Conservation (phyloP, 2,113 vertebrate genomes). For the Camelus dromedarius region DNA sequence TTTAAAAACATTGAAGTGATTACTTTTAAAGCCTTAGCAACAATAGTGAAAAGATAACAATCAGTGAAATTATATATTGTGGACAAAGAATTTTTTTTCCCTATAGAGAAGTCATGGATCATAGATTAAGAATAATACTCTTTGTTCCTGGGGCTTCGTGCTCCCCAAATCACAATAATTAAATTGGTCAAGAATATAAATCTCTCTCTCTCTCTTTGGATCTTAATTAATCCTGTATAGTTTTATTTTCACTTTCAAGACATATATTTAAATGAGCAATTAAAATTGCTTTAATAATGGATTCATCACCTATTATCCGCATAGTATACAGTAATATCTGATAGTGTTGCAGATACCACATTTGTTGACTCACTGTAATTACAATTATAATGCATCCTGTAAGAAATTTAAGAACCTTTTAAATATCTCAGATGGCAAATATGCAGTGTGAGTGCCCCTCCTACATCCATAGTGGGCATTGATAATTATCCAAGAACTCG, state of each 20-base stretch:
- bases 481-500: neutral
- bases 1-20: constrained; percentile 6
- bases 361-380: constrained; percentile 3
- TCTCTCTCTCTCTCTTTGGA: neutral
- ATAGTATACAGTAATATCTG: neutral
- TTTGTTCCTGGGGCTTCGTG: constrained; percentile 72
- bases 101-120: constrained; percentile 64
- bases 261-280: constrained; percentile 10
- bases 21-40: constrained; percentile 54
- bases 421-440: neutral
- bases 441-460: accelerated
- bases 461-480: neutral
- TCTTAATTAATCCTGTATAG: neutral
- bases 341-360: neutral
- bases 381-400: neutral
- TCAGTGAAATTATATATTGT: constrained; percentile 62
- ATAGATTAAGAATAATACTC: constrained; percentile 73
- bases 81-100: neutral
- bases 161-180: constrained; percentile 53
- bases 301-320: neutral
- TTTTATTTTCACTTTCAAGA: constrained; percentile 44
- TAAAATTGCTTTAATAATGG: neutral
- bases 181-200: constrained; percentile 61
- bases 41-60: constrained; percentile 66
- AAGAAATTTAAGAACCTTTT: neutral